phyloP scores from a whole-genome alignment of 1,140 invertebrate genomes.

The Bombus superbus region DNA sequence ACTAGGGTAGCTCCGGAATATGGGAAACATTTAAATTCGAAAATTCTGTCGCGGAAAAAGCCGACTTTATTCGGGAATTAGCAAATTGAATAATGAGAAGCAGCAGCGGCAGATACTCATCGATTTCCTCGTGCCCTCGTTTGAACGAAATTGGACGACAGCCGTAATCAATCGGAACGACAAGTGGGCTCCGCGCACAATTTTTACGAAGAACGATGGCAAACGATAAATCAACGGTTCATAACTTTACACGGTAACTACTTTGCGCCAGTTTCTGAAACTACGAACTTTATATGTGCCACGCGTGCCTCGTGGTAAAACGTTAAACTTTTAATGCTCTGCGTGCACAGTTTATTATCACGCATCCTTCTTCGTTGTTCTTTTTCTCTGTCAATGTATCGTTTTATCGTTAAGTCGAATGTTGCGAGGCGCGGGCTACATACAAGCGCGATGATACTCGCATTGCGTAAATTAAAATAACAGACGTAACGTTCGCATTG shows the following conservation, averaged over 20 bases:
- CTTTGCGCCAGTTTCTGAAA: constrained; percentile 42
- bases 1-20: too few species aligned
- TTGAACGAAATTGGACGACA: background rate
- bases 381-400: background rate
- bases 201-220: constrained; percentile 30
- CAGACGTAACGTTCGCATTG: too few species aligned
- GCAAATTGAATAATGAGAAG: background rate
- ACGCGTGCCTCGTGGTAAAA: constrained; percentile 6
- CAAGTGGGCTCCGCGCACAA: background rate
- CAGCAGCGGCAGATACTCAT: background rate
- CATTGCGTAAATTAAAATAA: too few species aligned
- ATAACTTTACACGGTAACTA: constrained; percentile 34
- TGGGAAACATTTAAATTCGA: background rate
- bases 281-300: constrained; percentile 2
- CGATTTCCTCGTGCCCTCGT: background rate
- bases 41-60: background rate
- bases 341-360: background rate
- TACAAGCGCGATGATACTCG: background rate
- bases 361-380: background rate
- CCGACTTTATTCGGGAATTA: background rate
- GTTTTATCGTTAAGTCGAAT: background rate
- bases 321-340: background rate
- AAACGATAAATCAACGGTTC: constrained; percentile 33
- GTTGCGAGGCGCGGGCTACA: background rate
- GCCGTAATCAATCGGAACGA: background rate